A percentile compares a stretch with the other conserved stretches of the same genome.
phyloP scores from a whole-genome alignment of 1,140 invertebrate species.

The Bombus vancouverensis region DNA sequence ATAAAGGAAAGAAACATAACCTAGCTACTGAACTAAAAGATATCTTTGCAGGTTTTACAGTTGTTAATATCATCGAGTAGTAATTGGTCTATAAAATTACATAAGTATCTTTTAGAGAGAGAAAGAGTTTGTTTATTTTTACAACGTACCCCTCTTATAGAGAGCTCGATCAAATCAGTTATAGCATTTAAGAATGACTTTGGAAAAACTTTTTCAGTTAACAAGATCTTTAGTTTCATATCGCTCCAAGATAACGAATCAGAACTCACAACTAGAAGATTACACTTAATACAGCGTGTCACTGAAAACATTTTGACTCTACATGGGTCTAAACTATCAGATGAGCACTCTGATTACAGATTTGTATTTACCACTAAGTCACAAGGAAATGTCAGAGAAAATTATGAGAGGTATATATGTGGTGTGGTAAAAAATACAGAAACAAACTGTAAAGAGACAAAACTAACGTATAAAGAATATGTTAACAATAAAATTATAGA shows the following conservation, averaged over 20 bases:
- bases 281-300: slow-evolving; percentile 75
- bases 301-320: slow-evolving; percentile 76
- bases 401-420: slow-evolving; percentile 75
- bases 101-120: slow-evolving; percentile 61
- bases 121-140: slow-evolving; percentile 71
- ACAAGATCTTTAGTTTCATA: slow-evolving; percentile 56
- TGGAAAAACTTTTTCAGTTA: slow-evolving; percentile 55
- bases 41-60: slow-evolving; percentile 62
- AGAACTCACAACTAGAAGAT: slow-evolving; percentile 75
- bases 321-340: slow-evolving; percentile 65
- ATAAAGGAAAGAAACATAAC: slow-evolving; percentile 36
- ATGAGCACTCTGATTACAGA: slow-evolving; percentile 65
- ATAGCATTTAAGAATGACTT: slow-evolving; percentile 58
- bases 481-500: slow-evolving; percentile 65
- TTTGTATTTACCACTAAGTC: slow-evolving; percentile 81
- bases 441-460: slow-evolving; percentile 80
- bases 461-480: slow-evolving; percentile 78
- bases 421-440: slow-evolving; percentile 81
- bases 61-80: slow-evolving; percentile 62
- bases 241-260: slow-evolving; percentile 69
- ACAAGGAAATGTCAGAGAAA: slow-evolving; percentile 65
- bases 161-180: slow-evolving; percentile 59
- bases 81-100: slow-evolving; percentile 68
- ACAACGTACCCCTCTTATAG: slow-evolving; percentile 62
- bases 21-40: slow-evolving; percentile 27